Evolutionary conservation across 2,888 invertebrate genomes (phyloP).

Genomic region (Dryomyza anilis): DNA sequence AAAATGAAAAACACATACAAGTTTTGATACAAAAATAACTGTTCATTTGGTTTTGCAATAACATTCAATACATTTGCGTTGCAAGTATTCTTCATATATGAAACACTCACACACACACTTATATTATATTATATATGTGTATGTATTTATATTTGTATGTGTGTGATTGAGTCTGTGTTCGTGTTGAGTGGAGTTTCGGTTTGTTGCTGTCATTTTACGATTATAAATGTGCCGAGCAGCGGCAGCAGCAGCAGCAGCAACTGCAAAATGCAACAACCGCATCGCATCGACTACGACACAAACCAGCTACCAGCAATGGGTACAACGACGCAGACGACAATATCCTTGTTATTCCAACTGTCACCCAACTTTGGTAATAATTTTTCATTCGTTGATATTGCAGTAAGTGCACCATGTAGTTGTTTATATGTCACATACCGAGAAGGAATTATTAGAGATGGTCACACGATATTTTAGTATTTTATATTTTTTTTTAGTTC

Average conservation of each 20-base stretch:
- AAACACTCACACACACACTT: no score
- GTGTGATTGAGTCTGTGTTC: constrained; percentile 17
- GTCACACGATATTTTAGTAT: no score
- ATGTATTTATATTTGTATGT: constrained; percentile 11
- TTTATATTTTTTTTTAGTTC: no score
- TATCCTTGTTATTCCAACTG: constrained; percentile 47
- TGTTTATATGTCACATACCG: no score
- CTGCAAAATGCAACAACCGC: no score
- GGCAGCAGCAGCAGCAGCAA: not conserved
- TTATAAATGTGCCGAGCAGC: constrained; percentile 25
- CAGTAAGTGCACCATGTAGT: no score
- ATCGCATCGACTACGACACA: constrained; percentile 21
- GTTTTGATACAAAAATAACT: not conserved
- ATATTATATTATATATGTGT: no score
- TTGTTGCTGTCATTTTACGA: constrained; percentile 30
- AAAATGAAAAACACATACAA: not conserved
- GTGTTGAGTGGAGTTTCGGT: constrained; percentile 28
- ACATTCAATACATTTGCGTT: constrained; percentile 16
- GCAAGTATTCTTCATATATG: no score
- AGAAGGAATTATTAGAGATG: no score
- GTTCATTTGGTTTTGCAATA: not conserved
- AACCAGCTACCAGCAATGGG: constrained; percentile 3
- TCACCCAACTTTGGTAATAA: constrained; percentile 50
- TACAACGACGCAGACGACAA: constrained; percentile 17
- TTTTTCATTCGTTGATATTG: constrained; percentile 38